A percentile compares a stretch with the other conserved stretches of the same genome.
Evolutionary conservation across 2,888 invertebrate genomes (phyloP).

Genomic region (Brachylomia viminalis): DNA sequence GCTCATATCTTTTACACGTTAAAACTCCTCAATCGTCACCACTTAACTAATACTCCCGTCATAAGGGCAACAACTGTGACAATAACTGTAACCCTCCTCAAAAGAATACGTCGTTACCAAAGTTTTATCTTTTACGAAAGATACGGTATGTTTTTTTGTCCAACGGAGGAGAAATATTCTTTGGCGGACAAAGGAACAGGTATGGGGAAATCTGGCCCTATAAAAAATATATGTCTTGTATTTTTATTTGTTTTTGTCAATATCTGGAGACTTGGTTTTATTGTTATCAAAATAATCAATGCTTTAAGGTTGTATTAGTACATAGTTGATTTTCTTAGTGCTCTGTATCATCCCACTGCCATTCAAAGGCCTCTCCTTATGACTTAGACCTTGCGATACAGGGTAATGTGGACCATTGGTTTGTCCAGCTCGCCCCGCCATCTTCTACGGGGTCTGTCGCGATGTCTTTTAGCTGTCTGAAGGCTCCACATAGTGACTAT

Average conservation of each 20-base stretch:
- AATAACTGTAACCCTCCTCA: conserved; percentile 16
- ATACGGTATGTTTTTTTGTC: conserved; percentile 15
- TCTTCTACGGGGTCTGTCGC: neutral
- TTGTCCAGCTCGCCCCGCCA: neutral
- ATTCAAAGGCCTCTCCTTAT: neutral
- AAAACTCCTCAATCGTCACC: conserved; percentile 22
- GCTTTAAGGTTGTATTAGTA: neutral
- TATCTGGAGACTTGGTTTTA: neutral
- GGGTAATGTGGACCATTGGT: neutral
- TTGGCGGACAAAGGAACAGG: conserved; percentile 22
- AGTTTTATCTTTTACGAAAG: conserved; percentile 42
- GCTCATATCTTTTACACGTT: conserved; percentile 34
- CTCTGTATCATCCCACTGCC: neutral
- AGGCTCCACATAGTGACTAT: neutral
- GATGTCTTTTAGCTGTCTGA: no score
- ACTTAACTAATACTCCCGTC: conserved; percentile 37
- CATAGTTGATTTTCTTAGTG: neutral
- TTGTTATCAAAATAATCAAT: neutral
- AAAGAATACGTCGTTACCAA: conserved; percentile 9
- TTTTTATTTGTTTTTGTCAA: neutral
- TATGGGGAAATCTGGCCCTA: conserved; percentile 16
- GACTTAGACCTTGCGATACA: neutral
- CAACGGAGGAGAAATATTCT: conserved; percentile 7
- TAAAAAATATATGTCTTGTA: conserved; percentile 21
- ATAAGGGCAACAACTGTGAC: conserved; percentile 34